Evolutionary conservation across 2,113 vertebrate species (phyloP), one percentile per base, ranked within the genome.

Genomic region (Synchiropus splendidus): DNA sequence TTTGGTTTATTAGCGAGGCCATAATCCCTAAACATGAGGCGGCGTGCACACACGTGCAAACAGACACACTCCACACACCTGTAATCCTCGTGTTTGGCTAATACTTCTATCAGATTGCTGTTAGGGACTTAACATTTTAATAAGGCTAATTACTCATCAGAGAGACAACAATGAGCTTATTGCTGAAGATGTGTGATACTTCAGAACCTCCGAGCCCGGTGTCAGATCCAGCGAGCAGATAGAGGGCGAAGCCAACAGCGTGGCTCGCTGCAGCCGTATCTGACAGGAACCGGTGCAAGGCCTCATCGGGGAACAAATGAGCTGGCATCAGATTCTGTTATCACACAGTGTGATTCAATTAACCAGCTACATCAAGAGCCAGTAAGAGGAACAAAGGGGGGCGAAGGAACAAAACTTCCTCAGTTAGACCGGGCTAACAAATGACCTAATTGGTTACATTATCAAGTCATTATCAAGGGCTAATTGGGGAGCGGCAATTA

Each of bases 401-500:
- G 21, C 4, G 27, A 43, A n/a, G 21, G 42, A 8, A 31, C 52
- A 51, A 31, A 56, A 42, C 56, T 58, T 48, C 39, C 14, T 39
- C 12, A 10, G 39, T 42, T 59, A n/a, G n/a, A n/a, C n/a, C n/a
- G 78, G 63, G 58, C 54, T 76, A 55, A 77, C 74, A 76, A 89
- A 71, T 84, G 75, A 85, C 66, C 82, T 87, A 86, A 87, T 82
- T 76, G 82, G 76, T 85, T 86, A 80, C 87, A 83, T 80, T 82
- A 86, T 82, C 72, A 79, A 82, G 74, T 77, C 72, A 61, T 79
- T 75, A 88, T 85, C 84, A 89, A 86, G 85, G 75, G 74, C 83
- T 88, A 87, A 87, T 88, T 88, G 88, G 82, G 18, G 75, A 74
- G 85, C 70, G 78, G 2, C 86, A 83, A 83, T 83, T 87, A 85